Percentiles rank a stretch among this genome's conserved stretches.
phyloP scores from a whole-genome alignment of 1,140 invertebrate genomes.

The Condylostylus longicornis region DNA sequence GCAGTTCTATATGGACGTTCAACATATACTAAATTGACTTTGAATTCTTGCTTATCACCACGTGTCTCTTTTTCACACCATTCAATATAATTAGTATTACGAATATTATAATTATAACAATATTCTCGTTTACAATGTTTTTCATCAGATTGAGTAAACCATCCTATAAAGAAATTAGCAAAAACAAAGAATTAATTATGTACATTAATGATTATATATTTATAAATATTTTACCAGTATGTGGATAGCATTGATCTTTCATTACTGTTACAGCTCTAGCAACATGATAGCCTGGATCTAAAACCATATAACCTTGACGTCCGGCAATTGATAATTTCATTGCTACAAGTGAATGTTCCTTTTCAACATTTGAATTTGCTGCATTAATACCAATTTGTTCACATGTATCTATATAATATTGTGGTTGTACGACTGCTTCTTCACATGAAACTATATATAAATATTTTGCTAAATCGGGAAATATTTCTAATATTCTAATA shows the following conservation, averaged over 20 bases:
- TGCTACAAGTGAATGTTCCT: conserved; percentile 78
- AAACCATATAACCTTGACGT: conserved; percentile 56
- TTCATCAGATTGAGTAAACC: conserved; percentile 69
- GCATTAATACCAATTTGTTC: conserved; percentile 38
- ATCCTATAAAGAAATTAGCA: conserved; percentile 37
- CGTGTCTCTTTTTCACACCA: conserved; percentile 63
- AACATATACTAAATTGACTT: conserved; percentile 61
- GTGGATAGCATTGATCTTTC: conserved; percentile 66
- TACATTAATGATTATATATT: background rate
- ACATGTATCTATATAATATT: conserved; percentile 42
- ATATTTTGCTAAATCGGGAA: conserved; percentile 46
- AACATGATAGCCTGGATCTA: conserved; percentile 84
- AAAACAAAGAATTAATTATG: background rate
- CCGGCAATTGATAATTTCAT: conserved; percentile 56
- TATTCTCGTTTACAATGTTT: conserved; percentile 61
- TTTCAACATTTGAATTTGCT: conserved; percentile 51
- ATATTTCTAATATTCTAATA: conserved; percentile 40
- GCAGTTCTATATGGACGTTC: conserved; percentile 62
- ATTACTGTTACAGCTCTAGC: conserved; percentile 72
- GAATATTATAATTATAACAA: conserved; percentile 50
- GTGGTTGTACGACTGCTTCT: conserved; percentile 57
- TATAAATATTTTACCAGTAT: conserved; percentile 41
- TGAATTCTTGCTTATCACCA: conserved; percentile 39
- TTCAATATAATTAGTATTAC: conserved; percentile 57
- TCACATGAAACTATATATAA: conserved; percentile 73